Evolutionary conservation across 2,797 vertebrate genomes (phyloP), one percentile per base, ranked within the genome.

Genomic region (Myripristis jacobus): DNA sequence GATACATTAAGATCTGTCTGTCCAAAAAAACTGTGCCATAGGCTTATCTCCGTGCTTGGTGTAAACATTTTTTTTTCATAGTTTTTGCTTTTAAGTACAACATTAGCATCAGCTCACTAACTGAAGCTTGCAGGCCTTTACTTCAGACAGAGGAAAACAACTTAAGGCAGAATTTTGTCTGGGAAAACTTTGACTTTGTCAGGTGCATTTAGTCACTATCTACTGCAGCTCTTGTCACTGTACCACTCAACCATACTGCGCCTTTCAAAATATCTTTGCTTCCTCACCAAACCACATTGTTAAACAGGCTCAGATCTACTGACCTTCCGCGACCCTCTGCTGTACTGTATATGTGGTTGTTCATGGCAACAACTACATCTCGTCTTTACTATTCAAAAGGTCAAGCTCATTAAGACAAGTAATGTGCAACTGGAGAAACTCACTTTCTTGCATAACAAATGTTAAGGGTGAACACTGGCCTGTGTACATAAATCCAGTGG

Each of bases 241-340:
- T 7, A 58, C 1, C 56, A 69, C 48, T 43, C 7, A 11, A 53
- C 52, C 48, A 73, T 24, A 60, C 52, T 73, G 64, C 75, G 61
- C 73, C 74, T 65, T 75, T 82, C 44, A 44, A 13, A 38, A 52
- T 43, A 70, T 73, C 78, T 73, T 46, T 77, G 61, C 79, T 83
- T 75, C 77, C 66, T 66, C 11, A 46, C 58, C 41, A 29, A 36
- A 31, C 24, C 22, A 58, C 63, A 69, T 70, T 71, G 66, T 82
- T 77, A 83, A 87, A 81, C 69, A 75, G 59, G 70, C 73, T 66
- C 83, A 70, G 87, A 88, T 87, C 80, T 75, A 38, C 69, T 84
- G 88, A 90, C 90, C 89, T 75, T 71, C 65, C 16, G 58, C 85
- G 85, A 90, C 88, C 88, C 82, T 66, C 63, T 16, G 69, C 80